Percentiles rank a stretch among this genome's conserved stretches.
Evolutionary conservation across 2,888 invertebrate species (phyloP).

Genomic region (Heliconius ismenius): DNA sequence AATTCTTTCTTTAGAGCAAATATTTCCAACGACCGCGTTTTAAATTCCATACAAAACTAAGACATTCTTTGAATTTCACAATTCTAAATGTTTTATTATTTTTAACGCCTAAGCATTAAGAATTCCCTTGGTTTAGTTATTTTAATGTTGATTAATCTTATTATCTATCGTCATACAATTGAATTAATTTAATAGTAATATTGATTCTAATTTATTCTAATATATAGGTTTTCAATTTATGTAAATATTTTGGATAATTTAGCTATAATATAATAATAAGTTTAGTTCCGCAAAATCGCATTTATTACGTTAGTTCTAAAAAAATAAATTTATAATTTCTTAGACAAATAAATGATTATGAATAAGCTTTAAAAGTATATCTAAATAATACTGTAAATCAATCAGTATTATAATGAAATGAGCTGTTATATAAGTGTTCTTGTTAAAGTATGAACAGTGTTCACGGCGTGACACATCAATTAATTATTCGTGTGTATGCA

Average conservation of each 20-base stretch:
- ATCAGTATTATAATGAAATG: conserved; percentile 6
- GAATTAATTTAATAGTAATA: background rate
- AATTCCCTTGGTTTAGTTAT: conserved; percentile 31
- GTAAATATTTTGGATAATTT: no score
- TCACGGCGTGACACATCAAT: conserved; percentile 5
- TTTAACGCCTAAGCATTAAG: conserved; percentile 36
- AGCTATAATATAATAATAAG: no score
- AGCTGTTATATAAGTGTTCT: conserved; percentile 18
- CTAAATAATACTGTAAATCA: conserved; percentile 3
- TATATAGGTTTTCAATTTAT: no score
- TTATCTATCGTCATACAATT: no score
- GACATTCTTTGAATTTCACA: conserved; percentile 38
- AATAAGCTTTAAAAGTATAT: background rate
- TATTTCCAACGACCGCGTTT: conserved; percentile 41
- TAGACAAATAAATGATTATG: background rate
- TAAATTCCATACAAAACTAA: conserved; percentile 41
- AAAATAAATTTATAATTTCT: background rate
- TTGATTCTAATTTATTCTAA: background rate
- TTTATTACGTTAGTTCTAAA: background rate
- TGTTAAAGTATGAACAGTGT: conserved; percentile 21
- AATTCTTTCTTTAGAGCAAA: conserved; percentile 37
- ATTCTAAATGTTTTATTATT: conserved; percentile 41
- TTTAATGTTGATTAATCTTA: conserved; percentile 22
- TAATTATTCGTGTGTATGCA: conserved; percentile 21
- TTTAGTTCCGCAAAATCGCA: no score